Percentiles rank a stretch among this genome's conserved stretches.
Conservation (phyloP, 2,113 vertebrate genomes). For the Oncorhynchus kisutch region DNA sequence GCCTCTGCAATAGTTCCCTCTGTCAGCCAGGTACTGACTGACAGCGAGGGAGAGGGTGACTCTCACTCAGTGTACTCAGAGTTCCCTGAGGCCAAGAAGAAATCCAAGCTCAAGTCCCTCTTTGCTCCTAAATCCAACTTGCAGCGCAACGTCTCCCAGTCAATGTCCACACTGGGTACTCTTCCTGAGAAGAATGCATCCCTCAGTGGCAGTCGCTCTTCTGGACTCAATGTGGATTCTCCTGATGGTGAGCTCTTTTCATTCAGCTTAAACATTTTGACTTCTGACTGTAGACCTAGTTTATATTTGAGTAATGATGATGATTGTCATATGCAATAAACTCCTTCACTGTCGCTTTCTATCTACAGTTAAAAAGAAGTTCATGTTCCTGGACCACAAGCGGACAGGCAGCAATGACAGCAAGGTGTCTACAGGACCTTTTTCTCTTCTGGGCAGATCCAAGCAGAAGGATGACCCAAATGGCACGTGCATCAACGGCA, state of each 20-base stretch:
- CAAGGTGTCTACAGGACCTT: constrained; percentile 80
- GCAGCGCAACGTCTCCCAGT: constrained; percentile 84
- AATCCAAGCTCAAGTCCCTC: constrained; percentile 79
- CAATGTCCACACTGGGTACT: constrained; percentile 84
- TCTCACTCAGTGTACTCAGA: constrained; percentile 49
- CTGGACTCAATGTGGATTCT: constrained; percentile 71
- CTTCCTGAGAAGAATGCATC: constrained; percentile 73
- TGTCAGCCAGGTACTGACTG: constrained; percentile 68
- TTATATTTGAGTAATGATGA: background rate
- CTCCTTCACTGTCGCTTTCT: background rate
- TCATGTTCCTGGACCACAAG: constrained; percentile 80
- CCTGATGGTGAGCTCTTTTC: constrained; percentile 66
- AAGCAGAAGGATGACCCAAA: constrained; percentile 84
- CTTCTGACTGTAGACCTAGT: background rate
- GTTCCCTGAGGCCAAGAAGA: constrained; percentile 78
- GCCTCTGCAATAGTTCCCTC: constrained; percentile 83
- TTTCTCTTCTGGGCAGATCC: constrained; percentile 83
- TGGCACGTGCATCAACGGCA: constrained; percentile 90
- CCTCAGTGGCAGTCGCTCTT: constrained; percentile 71
- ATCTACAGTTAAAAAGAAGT: constrained; percentile 73
- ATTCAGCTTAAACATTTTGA: background rate
- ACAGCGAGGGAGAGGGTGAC: constrained; percentile 84
- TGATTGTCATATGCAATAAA: constrained; percentile 17
- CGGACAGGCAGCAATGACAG: constrained; percentile 80
- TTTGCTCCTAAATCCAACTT: constrained; percentile 90